Conservation (phyloP, 2,888 invertebrate genomes). For the Polydrusus cervinus region DNA sequence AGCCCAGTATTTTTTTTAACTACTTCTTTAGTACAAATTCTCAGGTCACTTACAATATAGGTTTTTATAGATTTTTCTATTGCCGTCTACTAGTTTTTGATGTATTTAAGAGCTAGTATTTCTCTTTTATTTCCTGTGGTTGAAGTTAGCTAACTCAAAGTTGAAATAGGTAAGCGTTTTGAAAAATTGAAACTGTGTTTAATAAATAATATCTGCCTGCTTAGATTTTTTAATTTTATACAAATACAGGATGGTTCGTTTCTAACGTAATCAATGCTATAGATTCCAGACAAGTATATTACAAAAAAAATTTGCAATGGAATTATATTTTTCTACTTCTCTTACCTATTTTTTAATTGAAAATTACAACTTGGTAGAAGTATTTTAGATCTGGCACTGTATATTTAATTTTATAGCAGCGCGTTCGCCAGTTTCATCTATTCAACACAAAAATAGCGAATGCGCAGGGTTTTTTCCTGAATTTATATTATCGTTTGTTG, state of each 20-base stretch:
- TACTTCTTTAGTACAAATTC: conserved; percentile 36
- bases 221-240: background rate
- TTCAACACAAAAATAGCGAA: background rate
- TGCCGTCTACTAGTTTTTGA: conserved; percentile 5
- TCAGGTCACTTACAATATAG: conserved; percentile 19
- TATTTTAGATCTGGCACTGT: conserved; percentile 12
- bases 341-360: no score
- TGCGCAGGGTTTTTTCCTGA: background rate
- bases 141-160: no score
- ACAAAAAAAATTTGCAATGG: conserved; percentile 24
- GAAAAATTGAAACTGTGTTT: no score
- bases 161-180: no score
- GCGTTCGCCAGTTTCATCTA: background rate
- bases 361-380: conserved; percentile 17
- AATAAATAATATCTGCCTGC: background rate
- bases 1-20: conserved; percentile 7
- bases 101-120: background rate
- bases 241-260: no score
- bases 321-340: conserved; percentile 64
- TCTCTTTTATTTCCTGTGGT: background rate
- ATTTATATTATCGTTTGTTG: background rate
- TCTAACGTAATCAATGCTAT: no score
- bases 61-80: background rate
- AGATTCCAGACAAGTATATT: no score
- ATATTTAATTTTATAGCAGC: background rate